phyloP scores from a whole-genome alignment of 2,797 vertebrate species.

The Gallinago stenura region DNA sequence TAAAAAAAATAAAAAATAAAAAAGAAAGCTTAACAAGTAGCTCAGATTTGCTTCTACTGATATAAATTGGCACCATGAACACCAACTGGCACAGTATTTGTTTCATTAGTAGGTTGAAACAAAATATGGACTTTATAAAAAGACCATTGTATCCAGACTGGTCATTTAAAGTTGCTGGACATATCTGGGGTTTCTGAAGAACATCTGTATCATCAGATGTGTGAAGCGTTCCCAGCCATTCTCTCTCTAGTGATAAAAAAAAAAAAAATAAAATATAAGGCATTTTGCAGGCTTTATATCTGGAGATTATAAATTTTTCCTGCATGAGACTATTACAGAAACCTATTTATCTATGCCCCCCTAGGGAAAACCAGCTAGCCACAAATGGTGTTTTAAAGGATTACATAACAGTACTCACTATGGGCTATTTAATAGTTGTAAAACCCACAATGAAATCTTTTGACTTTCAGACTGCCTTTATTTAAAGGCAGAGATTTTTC shows the following conservation, averaged over 20 bases:
- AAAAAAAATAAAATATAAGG: not conserved
- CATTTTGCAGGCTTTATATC: not conserved
- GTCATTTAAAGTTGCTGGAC: not conserved
- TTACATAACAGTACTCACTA: not conserved
- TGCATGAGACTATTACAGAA: not conserved
- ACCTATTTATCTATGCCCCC: not conserved
- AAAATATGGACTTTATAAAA: not conserved
- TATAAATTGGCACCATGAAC: not conserved
- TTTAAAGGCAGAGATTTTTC: not conserved
- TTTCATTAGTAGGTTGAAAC: not conserved
- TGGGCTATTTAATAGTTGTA: slow-evolving; percentile 10
- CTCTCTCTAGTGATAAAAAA: not conserved
- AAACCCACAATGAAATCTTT: not conserved
- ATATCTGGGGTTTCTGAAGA: not conserved
- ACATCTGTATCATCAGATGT: not conserved
- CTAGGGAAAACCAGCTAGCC: not conserved
- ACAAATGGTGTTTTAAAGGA: slow-evolving; percentile 34
- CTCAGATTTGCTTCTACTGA: not conserved
- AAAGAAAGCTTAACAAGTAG: not conserved
- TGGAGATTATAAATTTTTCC: not conserved
- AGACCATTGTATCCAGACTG: not conserved
- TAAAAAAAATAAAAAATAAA: not conserved
- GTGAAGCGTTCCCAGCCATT: not conserved
- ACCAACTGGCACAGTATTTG: not conserved
- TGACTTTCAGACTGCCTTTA: not conserved